Base-by-base conservation (phyloP, 2,888 invertebrate genomes). In the Atherix ibis region DNA sequence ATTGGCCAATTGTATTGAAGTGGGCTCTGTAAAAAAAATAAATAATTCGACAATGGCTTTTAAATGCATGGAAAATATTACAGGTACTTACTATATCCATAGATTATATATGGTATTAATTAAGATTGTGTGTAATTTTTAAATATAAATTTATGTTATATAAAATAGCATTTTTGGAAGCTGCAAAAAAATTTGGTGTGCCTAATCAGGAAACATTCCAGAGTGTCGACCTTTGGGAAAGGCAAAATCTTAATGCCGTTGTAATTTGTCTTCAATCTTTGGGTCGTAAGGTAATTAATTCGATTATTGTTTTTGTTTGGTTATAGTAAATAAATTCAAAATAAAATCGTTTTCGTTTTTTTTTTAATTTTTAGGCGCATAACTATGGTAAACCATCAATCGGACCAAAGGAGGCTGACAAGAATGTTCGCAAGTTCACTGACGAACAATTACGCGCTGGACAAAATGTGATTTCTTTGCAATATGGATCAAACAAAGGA, bases 61-160 rank as follows among this genome's bases (percentile, higher is more conserved):
- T 65, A 94, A 94, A 56, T 91, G 91, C 64, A 97, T 97, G 95
- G 95, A 97, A 65, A 97, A 97, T 61, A 95, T 97, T 48, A 89
- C 91, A 10, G 53, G 52, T 51, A 40, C 37, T 31, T 35, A 32
- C n/a, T n/a, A n/a, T n/a, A n/a, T n/a, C 16, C 18, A 8, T 15
- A 32, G 8, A 22, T 6, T 6, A 27, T 31, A 10, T 15, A 27
- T 27, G 4, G 4, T 18, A 27, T 4, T 12, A 15, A 26, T 3
- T 18, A 17, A 17, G 10, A 24, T 6, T 31, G 24, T 15, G 34
- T 27, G 13, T 32, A 26, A 26, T 17, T 26, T 32, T 17, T 27
- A 24, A 22, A 30, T 35, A 37, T 31, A 30, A 9, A 19, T 27
- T 27, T 14, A 27, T 26, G 18, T 30, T 32, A 36, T 4, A n/a